Evolutionary conservation across 2,113 vertebrate species (phyloP).

Genomic region (Alectura lathami): DNA sequence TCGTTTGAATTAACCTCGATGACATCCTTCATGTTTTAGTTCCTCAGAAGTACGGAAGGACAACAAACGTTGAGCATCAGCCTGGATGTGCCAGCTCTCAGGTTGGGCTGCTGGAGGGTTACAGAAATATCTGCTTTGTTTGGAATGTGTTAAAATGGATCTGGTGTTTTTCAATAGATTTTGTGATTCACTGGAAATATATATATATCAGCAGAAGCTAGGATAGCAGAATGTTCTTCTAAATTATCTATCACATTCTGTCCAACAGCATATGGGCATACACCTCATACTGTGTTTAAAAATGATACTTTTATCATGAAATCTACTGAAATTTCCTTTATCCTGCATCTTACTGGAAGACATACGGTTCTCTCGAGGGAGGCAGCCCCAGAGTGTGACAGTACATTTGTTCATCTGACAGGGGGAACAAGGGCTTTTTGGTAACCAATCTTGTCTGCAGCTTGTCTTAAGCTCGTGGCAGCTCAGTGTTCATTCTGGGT

Average conservation of each 20-base stretch:
- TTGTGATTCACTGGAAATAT: background rate
- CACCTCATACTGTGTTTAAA: background rate
- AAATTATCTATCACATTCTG: background rate
- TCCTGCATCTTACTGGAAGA: background rate
- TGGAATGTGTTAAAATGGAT: background rate
- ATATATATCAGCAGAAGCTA: background rate
- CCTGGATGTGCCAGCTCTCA: background rate
- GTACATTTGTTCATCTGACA: slow-evolving; percentile 5
- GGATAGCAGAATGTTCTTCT: slow-evolving; percentile 5
- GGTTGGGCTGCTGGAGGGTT: background rate
- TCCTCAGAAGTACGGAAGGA: background rate
- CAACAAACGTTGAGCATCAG: background rate
- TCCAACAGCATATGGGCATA: background rate
- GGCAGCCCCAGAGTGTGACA: background rate
- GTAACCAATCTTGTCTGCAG: background rate
- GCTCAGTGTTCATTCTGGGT: background rate
- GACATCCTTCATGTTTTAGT: background rate
- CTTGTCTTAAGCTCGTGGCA: background rate
- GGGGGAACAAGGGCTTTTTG: background rate
- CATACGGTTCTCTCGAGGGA: background rate
- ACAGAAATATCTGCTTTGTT: background rate
- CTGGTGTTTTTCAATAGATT: background rate
- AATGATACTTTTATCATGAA: background rate
- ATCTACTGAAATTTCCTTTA: background rate
- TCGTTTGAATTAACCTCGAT: background rate